Conservation (phyloP, 2,797 vertebrate genomes). For the Sparus aurata region DNA sequence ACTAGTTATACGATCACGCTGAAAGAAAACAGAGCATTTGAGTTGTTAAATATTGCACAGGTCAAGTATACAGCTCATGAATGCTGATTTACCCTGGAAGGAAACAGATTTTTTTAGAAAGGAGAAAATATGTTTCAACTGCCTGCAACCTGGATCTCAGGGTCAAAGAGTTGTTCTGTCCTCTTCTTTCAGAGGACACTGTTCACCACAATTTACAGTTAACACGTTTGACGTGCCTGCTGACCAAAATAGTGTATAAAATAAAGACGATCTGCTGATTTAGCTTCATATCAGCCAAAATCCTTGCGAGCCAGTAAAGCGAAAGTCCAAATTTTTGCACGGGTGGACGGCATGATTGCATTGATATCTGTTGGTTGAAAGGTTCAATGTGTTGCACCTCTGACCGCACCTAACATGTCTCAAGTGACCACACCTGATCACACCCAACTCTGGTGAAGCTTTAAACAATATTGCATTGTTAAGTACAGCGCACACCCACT, state of each 20-base stretch:
- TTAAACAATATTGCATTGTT: background rate
- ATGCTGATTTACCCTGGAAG: conserved; percentile 3
- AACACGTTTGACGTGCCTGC: background rate
- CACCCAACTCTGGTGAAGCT: background rate
- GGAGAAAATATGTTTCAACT: background rate
- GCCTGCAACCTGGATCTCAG: background rate
- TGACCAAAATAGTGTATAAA: background rate
- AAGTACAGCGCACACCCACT: background rate
- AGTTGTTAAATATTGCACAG: conserved; percentile 24
- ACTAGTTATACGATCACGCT: conserved; percentile 98
- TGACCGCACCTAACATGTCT: background rate
- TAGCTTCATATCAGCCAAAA: background rate
- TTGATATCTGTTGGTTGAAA: background rate
- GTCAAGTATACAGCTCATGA: background rate
- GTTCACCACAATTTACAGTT: conserved; percentile 10
- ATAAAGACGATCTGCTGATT: background rate
- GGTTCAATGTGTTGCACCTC: background rate
- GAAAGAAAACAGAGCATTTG: conserved; percentile 71
- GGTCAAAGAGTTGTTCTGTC: background rate
- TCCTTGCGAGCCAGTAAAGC: background rate
- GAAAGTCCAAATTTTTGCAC: background rate
- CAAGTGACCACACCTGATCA: background rate
- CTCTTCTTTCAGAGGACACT: conserved; percentile 16
- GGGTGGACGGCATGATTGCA: background rate
- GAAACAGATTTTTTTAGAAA: background rate